These are phyloP conservation scores for Thymelicus acteon DNA, from an alignment of 2,888 invertebrate genomes.

Conservation along the genomic window DNA sequence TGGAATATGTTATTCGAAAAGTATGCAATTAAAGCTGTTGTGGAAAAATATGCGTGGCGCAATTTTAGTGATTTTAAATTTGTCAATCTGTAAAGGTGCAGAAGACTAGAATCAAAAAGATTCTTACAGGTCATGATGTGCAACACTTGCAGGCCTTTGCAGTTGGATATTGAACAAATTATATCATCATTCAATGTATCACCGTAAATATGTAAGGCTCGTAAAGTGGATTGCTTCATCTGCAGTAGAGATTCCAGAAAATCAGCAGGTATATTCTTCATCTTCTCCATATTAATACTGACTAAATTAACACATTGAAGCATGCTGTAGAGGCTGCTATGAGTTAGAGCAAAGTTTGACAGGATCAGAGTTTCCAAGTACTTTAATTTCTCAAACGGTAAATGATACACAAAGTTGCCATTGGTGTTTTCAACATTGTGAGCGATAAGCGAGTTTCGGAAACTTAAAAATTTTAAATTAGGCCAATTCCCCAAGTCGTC, in stretches of 20 bases:
- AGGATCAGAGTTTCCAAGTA: conserved; percentile 74
- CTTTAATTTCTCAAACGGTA: conserved; percentile 79
- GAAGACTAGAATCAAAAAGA: conserved; percentile 79
- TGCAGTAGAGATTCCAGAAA: conserved; percentile 76
- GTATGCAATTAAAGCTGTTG: conserved; percentile 76
- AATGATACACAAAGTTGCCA: conserved; percentile 78
- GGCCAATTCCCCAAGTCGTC: conserved; percentile 80
- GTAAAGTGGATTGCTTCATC: conserved; percentile 70
- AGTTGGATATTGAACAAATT: conserved; percentile 73
- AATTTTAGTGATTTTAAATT: conserved; percentile 78
- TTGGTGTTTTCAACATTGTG: conserved; percentile 75
- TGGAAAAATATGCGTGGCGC: conserved; percentile 82
- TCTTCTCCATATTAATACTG: conserved; percentile 82
- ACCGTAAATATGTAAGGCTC: conserved; percentile 79
- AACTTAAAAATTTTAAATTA: conserved; percentile 79
- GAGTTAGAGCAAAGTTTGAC: conserved; percentile 80
- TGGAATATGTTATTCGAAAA: conserved; percentile 79
- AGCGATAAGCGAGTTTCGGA: conserved; percentile 80
- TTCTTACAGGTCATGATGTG: conserved; percentile 83
- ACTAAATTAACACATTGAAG: conserved; percentile 75
- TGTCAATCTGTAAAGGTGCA: conserved; percentile 74
- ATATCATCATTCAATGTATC: conserved; percentile 82
- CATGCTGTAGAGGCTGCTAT: conserved; percentile 77
- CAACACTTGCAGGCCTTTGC: conserved; percentile 70
- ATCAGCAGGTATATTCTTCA: conserved; percentile 82